Base-by-base conservation (phyloP, 1,140 invertebrate species). In the Neodiprion pinetum region DNA sequence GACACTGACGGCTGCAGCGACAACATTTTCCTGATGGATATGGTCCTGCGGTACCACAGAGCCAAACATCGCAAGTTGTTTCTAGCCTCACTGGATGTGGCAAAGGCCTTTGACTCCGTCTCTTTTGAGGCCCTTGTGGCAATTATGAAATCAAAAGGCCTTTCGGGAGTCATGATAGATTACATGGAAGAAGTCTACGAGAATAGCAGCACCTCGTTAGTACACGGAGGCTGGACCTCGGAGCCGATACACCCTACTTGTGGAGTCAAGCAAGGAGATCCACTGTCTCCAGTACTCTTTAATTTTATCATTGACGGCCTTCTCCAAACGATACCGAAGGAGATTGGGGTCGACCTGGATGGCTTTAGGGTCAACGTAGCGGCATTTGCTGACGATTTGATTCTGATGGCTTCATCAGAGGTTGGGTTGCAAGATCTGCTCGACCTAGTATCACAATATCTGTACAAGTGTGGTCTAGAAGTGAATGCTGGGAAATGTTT, bases 101-200 rank as follows among this genome's bases (percentile, higher is more conserved):
- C 77, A 0, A 89, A 90, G 77, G 88, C 89, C 1, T 89, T 89
- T 70, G 86, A 87, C 48, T 79, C 82, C 0, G 82, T 88, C 0
- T 74, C 80, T 0, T 82, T 84, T 50, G 11, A 72, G 0, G 73
- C 84, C 1, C 74, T 85, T 0, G 0, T 71, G 0, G 40, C 69
- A 0, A 76, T 76, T 0, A 72, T 88, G 0, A 50, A 23, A 3
- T 23, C n/a, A 0, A 75, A 21, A 11, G 77, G 82, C 0, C 0
- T 79, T 0, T 76, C 76, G 12, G 48, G 40, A 0, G 47, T 65
- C 1, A 23, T 79, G 8, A 12, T 61, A 0, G 9, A 66, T 0
- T 74, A 77, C 49, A 67, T 79, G 0, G n/a, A 3, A 28, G 11
- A 74, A n/a, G 10, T 67, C 0, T 84, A 80, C 28, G 5, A 28